Evolutionary conservation across 2,888 invertebrate species (phyloP).

Genomic region (Drosophila meridiana): DNA sequence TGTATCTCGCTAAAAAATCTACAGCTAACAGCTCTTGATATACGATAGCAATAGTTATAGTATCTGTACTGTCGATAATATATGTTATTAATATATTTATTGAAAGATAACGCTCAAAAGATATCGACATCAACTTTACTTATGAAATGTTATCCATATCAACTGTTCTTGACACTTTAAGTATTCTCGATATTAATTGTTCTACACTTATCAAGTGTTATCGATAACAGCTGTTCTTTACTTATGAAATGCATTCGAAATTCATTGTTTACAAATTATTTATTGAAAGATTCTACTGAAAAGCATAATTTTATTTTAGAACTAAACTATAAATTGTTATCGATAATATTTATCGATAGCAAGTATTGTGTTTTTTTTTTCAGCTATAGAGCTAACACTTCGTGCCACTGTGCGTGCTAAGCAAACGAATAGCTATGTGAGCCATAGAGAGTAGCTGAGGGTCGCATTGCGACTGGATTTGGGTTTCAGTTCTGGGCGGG

Average conservation of each 20-base stretch:
- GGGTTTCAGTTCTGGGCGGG: slow-evolving; percentile 19
- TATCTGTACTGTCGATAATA: neutral
- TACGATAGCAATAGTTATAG: neutral
- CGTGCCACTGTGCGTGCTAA: slow-evolving; percentile 23
- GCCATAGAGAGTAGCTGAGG: slow-evolving; percentile 15
- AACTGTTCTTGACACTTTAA: neutral
- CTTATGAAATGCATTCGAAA: neutral
- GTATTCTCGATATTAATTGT: neutral
- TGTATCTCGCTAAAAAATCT: neutral
- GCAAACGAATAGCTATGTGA: slow-evolving; percentile 7
- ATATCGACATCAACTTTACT: neutral
- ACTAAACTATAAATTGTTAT: neutral
- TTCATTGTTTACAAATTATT: neutral
- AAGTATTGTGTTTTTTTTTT: neutral
- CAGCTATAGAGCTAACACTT: neutral
- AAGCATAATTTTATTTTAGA: neutral
- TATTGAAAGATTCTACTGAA: neutral
- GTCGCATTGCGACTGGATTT: slow-evolving; percentile 38
- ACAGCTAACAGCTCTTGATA: neutral
- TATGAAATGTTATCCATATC: neutral
- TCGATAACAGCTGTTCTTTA: neutral
- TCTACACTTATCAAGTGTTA: neutral
- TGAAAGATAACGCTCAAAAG: no score
- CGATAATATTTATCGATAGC: neutral
- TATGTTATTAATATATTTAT: neutral